phyloP scores from a whole-genome alignment of 2,113 vertebrate species.

The sheep (Ovis aries) region DNA sequence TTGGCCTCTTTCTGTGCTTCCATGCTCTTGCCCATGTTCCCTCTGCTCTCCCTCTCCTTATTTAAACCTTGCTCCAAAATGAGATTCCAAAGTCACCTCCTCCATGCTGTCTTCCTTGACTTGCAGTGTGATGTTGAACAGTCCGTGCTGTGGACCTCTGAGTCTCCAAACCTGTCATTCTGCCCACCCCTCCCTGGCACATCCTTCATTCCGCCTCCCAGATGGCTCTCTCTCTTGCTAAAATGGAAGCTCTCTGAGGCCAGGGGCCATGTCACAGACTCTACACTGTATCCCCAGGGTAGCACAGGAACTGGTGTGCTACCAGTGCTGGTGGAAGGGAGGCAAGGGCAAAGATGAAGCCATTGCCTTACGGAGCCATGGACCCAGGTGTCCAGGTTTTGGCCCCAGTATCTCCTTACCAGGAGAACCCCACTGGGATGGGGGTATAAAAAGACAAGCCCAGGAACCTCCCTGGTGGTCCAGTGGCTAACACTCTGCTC shows the following conservation, averaged over 20 bases:
- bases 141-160: accelerated
- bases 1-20: neutral
- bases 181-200: neutral
- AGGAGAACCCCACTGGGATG: neutral
- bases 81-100: neutral
- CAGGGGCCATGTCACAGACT: neutral
- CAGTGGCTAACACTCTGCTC: neutral
- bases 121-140: neutral
- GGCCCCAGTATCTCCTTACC: neutral
- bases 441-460: neutral
- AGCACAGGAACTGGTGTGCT: neutral
- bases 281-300: neutral
- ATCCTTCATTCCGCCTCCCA: neutral
- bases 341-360: neutral
- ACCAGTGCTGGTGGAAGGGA: neutral
- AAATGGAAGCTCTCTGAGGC: neutral
- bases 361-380: neutral
- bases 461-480: neutral
- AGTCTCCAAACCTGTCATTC: neutral
- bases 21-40: accelerated
- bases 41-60: neutral
- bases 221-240: neutral
- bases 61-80: neutral
- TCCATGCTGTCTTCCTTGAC: neutral
- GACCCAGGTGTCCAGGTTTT: neutral